Conservation (phyloP, 1,140 invertebrate genomes). For the Probaryconus sp. region DNA sequence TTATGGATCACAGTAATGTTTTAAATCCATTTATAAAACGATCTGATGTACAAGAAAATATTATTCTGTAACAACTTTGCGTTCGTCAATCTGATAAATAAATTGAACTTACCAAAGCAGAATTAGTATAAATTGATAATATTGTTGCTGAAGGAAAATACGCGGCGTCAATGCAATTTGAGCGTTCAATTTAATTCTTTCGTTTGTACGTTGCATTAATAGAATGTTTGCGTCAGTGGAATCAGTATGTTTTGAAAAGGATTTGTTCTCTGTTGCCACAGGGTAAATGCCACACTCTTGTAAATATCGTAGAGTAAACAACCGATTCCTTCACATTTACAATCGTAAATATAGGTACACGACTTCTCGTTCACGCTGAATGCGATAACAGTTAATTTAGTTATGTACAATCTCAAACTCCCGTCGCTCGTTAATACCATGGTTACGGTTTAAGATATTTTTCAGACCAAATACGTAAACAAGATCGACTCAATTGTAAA, state of each 20-base stretch:
- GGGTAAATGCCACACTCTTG: too few relatives aligned
- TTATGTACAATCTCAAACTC: slow-evolving; percentile 35
- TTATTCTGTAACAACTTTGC: too few relatives aligned
- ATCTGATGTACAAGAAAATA: too few relatives aligned
- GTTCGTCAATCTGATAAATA: too few relatives aligned
- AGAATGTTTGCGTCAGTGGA: background rate
- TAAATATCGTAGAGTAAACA: slow-evolving; percentile 50
- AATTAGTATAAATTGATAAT: background rate
- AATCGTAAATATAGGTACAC: slow-evolving; percentile 39
- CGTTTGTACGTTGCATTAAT: slow-evolving; percentile 2
- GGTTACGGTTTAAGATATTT: slow-evolving; percentile 34
- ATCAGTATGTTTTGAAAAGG: slow-evolving; percentile 15
- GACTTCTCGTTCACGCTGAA: slow-evolving; percentile 30
- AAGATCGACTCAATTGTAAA: slow-evolving; percentile 42
- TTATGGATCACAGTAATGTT: too few relatives aligned
- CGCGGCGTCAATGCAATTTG: background rate
- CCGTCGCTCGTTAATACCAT: slow-evolving; percentile 3
- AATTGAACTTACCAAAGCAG: too few relatives aligned
- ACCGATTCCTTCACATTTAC: slow-evolving; percentile 34
- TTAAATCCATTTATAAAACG: too few relatives aligned
- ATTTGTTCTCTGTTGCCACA: slow-evolving; percentile 19
- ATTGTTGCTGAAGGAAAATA: background rate
- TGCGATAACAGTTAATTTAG: slow-evolving; percentile 31
- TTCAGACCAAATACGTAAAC: slow-evolving; percentile 31
- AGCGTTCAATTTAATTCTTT: slow-evolving; percentile 8